These are phyloP conservation scores for Bombus superbus DNA, from an alignment of 1,140 invertebrate species.

Conservation along the genomic window DNA sequence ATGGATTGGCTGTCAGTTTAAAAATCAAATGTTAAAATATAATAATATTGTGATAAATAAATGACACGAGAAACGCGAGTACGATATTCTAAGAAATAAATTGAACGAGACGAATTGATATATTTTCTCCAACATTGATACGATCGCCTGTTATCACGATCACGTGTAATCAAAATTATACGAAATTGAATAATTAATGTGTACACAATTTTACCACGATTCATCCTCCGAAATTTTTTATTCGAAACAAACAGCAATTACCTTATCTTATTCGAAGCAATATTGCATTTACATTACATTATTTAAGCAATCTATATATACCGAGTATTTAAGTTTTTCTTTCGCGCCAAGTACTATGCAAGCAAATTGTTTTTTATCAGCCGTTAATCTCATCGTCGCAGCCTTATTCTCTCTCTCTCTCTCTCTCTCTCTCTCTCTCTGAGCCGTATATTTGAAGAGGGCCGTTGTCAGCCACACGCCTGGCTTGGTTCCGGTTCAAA, in stretches of 20 bases:
- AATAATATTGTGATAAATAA: no score
- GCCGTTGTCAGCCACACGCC: conserved; percentile 9
- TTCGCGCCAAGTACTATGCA: no score
- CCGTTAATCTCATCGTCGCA: neutral
- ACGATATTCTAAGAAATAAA: no score
- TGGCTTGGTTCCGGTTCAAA: neutral
- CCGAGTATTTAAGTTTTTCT: neutral
- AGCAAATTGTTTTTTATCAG: conserved; percentile 4
- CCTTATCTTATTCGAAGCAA: neutral
- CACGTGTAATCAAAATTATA: neutral
- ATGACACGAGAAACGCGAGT: no score
- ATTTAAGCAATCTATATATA: neutral
- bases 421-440: neutral
- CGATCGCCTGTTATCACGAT: no score
- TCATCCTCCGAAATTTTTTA: rapidly evolving
- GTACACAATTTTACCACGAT: neutral
- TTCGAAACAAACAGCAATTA: neutral
- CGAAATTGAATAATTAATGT: neutral
- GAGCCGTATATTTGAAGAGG: neutral
- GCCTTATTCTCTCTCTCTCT: neutral
- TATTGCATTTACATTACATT: neutral
- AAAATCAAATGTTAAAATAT: neutral
- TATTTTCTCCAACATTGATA: no score
- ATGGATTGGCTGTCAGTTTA: neutral
- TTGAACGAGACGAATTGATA: no score